Percentiles rank a stretch among this genome's conserved stretches.
Evolutionary conservation across 2,797 vertebrate genomes (phyloP).

Genomic region (Rhadinocentrus ornatus): DNA sequence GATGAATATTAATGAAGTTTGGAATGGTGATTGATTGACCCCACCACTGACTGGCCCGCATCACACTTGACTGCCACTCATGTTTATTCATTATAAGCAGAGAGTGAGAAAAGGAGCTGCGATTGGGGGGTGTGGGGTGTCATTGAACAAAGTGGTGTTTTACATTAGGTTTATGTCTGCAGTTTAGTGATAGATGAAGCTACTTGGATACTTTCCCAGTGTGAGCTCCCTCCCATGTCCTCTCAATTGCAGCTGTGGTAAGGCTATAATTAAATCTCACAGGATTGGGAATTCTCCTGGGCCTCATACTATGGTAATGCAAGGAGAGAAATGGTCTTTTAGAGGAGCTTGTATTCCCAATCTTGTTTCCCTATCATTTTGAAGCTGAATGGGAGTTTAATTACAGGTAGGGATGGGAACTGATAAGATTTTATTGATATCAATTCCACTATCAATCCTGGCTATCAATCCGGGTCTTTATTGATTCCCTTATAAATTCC

Average conservation of each 20-base stretch:
- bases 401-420: constrained; percentile 59
- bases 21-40: constrained; percentile 84
- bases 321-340: constrained; percentile 69
- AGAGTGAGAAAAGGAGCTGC: constrained; percentile 41
- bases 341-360: constrained; percentile 71
- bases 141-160: constrained; percentile 73
- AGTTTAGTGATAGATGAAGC: constrained; percentile 80
- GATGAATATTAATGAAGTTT: constrained; percentile 83
- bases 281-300: constrained; percentile 76
- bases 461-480: no score
- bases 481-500: no score
- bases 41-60: constrained; percentile 76
- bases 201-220: constrained; percentile 76
- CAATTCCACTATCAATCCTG: no score
- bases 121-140: constrained; percentile 45
- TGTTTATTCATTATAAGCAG: constrained; percentile 84
- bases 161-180: constrained; percentile 78
- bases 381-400: constrained; percentile 75
- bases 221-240: constrained; percentile 73
- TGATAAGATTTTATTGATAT: no score
- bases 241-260: constrained; percentile 72
- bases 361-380: constrained; percentile 54
- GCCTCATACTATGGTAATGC: constrained; percentile 73
- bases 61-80: constrained; percentile 77
- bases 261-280: constrained; percentile 81